Evolutionary conservation across 2,888 invertebrate genomes (phyloP), one percentile per base, ranked within the genome.

Genomic region (Crioceris asparagi): DNA sequence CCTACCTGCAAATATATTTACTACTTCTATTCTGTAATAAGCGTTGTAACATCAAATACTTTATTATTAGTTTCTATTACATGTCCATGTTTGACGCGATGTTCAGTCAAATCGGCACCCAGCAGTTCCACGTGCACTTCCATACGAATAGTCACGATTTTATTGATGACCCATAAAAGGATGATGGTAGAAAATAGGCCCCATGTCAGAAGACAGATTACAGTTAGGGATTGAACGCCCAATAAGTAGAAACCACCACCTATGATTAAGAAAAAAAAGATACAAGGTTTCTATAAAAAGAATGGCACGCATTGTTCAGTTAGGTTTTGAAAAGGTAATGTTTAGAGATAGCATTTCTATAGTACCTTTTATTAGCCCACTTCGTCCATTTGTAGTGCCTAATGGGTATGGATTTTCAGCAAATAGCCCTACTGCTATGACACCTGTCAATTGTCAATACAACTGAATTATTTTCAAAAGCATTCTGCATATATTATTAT

Each of bases 21-120:
- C 11, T 6, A 5, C 30, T 21, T 21, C 21, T 21, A 7, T 21
- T 21, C 7, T 21, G 21, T 21, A 21, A 21, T 21, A 7, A 21
- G 6, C 21, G n/a, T n/a, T n/a, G n/a, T n/a, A n/a, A n/a, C n/a
- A n/a, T n/a, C n/a, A n/a, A n/a, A n/a, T n/a, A n/a, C n/a, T n/a
- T n/a, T n/a, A n/a, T n/a, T n/a, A 43, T 36, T 40, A 43, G 41
- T 44, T 42, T 44, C 47, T 52, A 43, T 54, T 57, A 79, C 79
- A 65, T 76, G 69, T 29, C 72, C 69, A 56, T 88, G 86, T 31
- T 81, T 71, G 29, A 91, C 79, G 46, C 76, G 73, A 59, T 93
- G 92, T 56, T 93, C 92, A 2, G 83, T 81, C 19, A 91, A 68
- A 65, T 93, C 92, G 1, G 92, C 91, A 0, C 92, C 92, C 10